Conservation (phyloP, 2,113 vertebrate species). For the Ellobius talpinus region DNA sequence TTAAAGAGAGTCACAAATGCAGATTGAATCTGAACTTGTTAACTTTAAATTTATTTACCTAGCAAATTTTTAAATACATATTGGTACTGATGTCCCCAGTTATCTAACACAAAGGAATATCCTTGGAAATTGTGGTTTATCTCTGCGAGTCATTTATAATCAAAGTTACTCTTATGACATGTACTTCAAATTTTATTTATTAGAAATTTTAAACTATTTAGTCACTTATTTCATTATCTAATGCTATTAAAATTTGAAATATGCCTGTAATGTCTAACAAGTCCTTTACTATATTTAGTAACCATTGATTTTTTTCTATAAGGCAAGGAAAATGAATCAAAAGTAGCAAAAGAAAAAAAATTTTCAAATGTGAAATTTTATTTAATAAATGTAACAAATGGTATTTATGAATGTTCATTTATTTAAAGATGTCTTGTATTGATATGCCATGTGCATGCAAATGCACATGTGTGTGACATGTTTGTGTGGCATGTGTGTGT, state of each 20-base stretch:
- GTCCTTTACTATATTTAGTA: not conserved
- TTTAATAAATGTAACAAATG: not conserved
- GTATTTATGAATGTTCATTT: not conserved
- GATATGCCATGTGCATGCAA: not conserved
- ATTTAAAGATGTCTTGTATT: not conserved
- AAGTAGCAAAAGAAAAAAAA: not conserved
- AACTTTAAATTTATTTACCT: not conserved
- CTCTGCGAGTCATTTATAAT: not conserved
- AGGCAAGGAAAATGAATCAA: not conserved
- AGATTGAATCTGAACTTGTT: not conserved
- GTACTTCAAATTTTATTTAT: not conserved
- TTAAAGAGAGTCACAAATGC: not conserved
- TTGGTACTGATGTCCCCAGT: not conserved
- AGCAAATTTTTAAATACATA: constrained; percentile 27
- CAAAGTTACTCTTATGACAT: not conserved
- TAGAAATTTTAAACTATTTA: not conserved
- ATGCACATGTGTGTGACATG: too few species aligned
- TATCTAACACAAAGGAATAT: not conserved
- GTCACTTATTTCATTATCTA: not conserved
- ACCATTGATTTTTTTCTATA: not conserved
- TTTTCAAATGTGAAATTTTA: not conserved
- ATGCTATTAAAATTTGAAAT: not conserved
- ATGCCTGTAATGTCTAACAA: not conserved
- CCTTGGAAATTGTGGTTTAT: constrained; percentile 16
- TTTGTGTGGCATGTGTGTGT: not conserved